Evolutionary conservation across 1,140 invertebrate species (phyloP).

Genomic region (Bombus impatiens): DNA sequence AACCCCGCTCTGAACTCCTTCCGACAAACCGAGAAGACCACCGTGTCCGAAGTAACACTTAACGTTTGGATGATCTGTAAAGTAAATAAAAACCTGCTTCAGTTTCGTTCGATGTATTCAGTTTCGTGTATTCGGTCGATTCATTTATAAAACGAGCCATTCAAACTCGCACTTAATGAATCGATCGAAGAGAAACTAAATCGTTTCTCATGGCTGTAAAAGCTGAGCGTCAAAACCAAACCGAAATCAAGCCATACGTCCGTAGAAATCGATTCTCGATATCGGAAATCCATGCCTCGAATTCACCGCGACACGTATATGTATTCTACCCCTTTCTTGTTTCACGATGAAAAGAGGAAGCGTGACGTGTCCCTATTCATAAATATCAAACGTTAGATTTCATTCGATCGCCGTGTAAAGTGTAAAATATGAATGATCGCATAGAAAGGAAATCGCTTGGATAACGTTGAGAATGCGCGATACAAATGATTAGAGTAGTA

Average conservation of each 20-base stretch:
- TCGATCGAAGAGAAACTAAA: not conserved
- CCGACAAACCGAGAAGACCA: slow-evolving; percentile 86
- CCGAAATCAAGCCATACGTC: not conserved
- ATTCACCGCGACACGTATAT: not conserved
- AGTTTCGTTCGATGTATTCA: not conserved
- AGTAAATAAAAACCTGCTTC: not conserved
- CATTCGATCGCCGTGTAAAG: not conserved
- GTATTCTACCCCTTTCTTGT: too few species aligned
- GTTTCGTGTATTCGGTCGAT: not conserved
- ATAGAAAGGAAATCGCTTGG: not conserved
- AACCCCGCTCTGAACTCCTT: slow-evolving; percentile 85
- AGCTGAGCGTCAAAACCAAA: too few species aligned
- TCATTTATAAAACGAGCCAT: not conserved
- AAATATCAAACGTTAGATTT: not conserved
- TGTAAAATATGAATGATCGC: not conserved
- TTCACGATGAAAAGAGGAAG: not conserved
- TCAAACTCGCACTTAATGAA: not conserved
- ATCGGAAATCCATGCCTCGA: not conserved
- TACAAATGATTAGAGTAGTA: slow-evolving; percentile 16
- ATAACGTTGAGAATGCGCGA: not conserved
- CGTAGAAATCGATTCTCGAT: not conserved
- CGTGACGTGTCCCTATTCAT: not conserved
- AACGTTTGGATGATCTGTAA: slow-evolving; percentile 85
- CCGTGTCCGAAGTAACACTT: slow-evolving; percentile 87
- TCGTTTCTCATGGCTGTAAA: not conserved